Base-by-base conservation (phyloP, 2,113 vertebrate genomes). In the Chaetodon auriga region DNA sequence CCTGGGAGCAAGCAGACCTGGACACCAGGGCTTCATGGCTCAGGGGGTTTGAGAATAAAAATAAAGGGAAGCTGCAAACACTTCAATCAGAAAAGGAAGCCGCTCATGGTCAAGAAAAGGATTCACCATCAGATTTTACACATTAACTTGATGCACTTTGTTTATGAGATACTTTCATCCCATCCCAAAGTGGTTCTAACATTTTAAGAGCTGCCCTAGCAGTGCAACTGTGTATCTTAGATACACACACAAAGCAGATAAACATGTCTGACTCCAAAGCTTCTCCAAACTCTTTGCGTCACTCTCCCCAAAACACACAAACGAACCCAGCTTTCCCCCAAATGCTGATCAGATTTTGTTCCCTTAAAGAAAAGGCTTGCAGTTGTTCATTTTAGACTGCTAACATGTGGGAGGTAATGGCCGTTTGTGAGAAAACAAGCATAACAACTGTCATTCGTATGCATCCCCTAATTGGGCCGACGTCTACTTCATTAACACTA, bases 1-100 rank as follows among this genome's bases (percentile, higher is more conserved):
- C 97, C 96, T 96, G 97, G 95, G 95, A 95, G 93, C 96, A 96
- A 96, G 96, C 96, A 93, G 87, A 84, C 68, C 63, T 48, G 73
- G 68, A 72, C 80, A 21, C 54, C 55, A 60, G 68, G 63, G 54
- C 82, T 48, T 55, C 46, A 8, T 7, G 75, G 73, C 9, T 79
- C 46, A 7, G 19, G 25, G 13, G 25, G 46, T 12, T 13, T 23
- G 7, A 38, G 49, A 36, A 18, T 41, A 18, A 75, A 58, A 43
- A 76, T 1, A 2, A 30, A 57, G 25, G 2, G 5, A 41, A 2
- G 58, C 12, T 43, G n/a, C 16, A 21, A 76, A 68, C 18, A 58
- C 23, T 4, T 48, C 23, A 55, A 76, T 35, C 55, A 73, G 53
- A 49, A 54, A 41, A 61, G 19, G 30, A 69, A 74, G 49, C 54